Evolutionary conservation across 2,113 vertebrate genomes (phyloP).

Genomic region (Chloebia gouldiae): DNA sequence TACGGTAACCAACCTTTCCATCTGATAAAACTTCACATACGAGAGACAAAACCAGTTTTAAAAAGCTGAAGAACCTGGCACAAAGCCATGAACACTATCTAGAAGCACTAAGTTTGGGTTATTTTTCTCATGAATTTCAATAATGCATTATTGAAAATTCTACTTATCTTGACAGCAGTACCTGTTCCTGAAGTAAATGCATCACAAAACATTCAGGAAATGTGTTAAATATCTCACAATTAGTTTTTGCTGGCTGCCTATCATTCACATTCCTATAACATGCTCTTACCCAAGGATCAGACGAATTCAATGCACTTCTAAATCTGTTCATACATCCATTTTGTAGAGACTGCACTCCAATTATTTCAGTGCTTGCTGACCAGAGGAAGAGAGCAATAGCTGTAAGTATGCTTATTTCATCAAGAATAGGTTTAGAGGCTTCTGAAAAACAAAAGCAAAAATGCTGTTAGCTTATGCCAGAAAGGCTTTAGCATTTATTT

Average conservation of each 20-base stretch:
- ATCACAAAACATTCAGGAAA: neutral
- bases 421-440: constrained; percentile 79
- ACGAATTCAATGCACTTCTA: constrained; percentile 88
- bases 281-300: constrained; percentile 87
- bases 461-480: neutral
- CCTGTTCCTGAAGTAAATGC: neutral
- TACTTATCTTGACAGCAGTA: neutral
- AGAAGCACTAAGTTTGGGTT: neutral
- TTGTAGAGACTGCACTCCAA: constrained; percentile 92
- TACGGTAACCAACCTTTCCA: neutral
- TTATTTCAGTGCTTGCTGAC: constrained; percentile 88
- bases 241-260: neutral
- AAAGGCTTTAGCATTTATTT: neutral
- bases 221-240: neutral
- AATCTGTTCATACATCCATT: constrained; percentile 92
- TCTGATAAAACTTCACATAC: neutral
- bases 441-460: constrained; percentile 73
- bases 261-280: neutral
- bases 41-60: neutral
- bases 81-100: neutral
- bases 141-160: neutral
- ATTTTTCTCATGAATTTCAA: neutral
- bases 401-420: constrained; percentile 93
- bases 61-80: neutral
- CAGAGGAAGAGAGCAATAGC: constrained; percentile 92